phyloP scores from a whole-genome alignment of 2,888 invertebrate species.

The Caenorhabditis plicata region DNA sequence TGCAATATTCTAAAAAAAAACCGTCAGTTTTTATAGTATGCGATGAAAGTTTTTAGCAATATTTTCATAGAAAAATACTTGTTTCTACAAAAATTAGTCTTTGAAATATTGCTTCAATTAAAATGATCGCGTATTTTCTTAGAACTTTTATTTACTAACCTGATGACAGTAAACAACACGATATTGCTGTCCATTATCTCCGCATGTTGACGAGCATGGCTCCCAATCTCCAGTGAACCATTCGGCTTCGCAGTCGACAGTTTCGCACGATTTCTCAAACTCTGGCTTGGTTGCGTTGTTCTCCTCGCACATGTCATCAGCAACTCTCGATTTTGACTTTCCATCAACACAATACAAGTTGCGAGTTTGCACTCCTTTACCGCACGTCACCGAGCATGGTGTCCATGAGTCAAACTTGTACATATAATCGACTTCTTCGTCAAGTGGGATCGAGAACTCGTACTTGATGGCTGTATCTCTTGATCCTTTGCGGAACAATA shows the following conservation, averaged over 20 bases:
- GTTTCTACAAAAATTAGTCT: too few relatives aligned
- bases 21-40: too few relatives aligned
- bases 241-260: conserved; percentile 63
- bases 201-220: conserved; percentile 81
- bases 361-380: conserved; percentile 82
- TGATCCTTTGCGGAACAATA: conserved; percentile 81
- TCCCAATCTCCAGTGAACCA: conserved; percentile 83
- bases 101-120: background rate
- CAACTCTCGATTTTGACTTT: conserved; percentile 75
- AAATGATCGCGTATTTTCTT: background rate
- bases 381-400: conserved; percentile 83
- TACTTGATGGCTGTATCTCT: conserved; percentile 75
- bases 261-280: conserved; percentile 53
- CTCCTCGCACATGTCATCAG: conserved; percentile 75
- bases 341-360: conserved; percentile 80
- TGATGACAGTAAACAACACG: conserved; percentile 76
- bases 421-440: conserved; percentile 74
- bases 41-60: too few relatives aligned
- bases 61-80: too few relatives aligned
- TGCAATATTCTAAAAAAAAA: too few relatives aligned
- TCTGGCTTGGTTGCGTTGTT: conserved; percentile 79
- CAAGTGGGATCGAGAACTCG: conserved; percentile 85
- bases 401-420: conserved; percentile 82
- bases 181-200: conserved; percentile 72
- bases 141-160: conserved; percentile 12